Evolutionary conservation across 2,113 vertebrate genomes (phyloP).

Genomic region (Corapipo altera): DNA sequence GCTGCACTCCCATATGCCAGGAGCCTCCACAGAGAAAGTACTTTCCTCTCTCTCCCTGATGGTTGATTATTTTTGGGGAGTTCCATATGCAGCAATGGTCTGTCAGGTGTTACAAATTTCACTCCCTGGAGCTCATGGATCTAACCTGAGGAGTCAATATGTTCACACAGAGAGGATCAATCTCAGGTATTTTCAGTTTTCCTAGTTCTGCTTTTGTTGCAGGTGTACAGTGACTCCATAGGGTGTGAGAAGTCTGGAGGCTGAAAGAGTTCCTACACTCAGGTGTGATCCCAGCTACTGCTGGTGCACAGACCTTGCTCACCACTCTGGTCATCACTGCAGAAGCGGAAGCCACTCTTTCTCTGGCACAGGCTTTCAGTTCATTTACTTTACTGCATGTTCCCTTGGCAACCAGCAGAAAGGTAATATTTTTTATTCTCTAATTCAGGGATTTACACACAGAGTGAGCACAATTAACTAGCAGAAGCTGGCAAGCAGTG

Average conservation of each 20-base stretch:
- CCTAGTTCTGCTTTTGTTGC: background rate
- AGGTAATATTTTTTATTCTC: background rate
- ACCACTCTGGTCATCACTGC: background rate
- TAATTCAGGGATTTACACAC: background rate
- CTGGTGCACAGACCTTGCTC: accelerated
- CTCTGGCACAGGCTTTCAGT: background rate
- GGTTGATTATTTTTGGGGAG: background rate
- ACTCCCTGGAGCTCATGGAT: background rate
- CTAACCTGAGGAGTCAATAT: background rate
- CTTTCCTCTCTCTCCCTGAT: background rate
- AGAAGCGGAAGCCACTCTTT: background rate
- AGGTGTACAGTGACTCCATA: background rate
- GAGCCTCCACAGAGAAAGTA: background rate
- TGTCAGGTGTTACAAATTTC: background rate
- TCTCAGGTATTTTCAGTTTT: background rate
- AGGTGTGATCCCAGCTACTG: background rate
- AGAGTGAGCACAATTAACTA: background rate
- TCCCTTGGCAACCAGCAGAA: background rate
- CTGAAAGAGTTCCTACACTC: background rate
- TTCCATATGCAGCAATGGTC: background rate
- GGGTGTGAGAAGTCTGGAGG: accelerated
- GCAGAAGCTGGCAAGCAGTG: background rate
- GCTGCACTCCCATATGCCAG: background rate
- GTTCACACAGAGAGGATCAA: background rate
- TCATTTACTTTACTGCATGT: background rate